Base-by-base conservation (phyloP, 2,113 vertebrate genomes). In the Neodon shergylaensis region DNA sequence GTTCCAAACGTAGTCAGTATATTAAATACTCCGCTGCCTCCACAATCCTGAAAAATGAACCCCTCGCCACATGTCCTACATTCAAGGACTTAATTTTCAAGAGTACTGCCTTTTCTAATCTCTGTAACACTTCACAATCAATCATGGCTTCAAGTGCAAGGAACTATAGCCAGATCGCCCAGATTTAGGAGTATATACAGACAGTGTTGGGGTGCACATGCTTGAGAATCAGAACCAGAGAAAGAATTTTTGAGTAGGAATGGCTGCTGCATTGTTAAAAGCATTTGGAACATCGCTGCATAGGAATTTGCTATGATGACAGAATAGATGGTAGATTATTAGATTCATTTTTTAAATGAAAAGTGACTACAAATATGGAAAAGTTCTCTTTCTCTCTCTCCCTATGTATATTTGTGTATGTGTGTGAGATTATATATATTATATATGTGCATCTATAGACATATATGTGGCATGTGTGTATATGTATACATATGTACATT, bases 21-120 rank as follows among this genome's bases (percentile, higher is more conserved):
- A 70, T 19, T 70, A 44, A 76, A 7, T 31, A 36, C 21, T 54
- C 36, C 10, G 2, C n/a, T 81, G 22, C 19, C 22, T 90, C 36
- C 11, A 74, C 65, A 90, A 74, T 42, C 44, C 89, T 92, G 54
- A 86, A 66, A 74, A 84, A 90, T 54, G 54, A 94, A 87, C 31
- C 49, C 28, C 10, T 68, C 21, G 39, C 52, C 33, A 79, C 7
- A 63, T 33, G 54, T 7, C 12, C 28, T 47, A 2, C 44, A 66
- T 73, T 76, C 14, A 85, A 93, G n/a, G 94, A 84, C 68, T 83
- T 10, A 12, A 65, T 86, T 95, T 95, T 84, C 63, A 83, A 84
- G 47, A 91, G 17, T 39, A 68, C 7, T 44, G 72, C 63, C 33
- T 76, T 65, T 87, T 61, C 63, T 92, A 73, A 89, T 91, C 83